Evolutionary conservation across 2,113 vertebrate genomes (phyloP).

Genomic region (Eurypyga helias): DNA sequence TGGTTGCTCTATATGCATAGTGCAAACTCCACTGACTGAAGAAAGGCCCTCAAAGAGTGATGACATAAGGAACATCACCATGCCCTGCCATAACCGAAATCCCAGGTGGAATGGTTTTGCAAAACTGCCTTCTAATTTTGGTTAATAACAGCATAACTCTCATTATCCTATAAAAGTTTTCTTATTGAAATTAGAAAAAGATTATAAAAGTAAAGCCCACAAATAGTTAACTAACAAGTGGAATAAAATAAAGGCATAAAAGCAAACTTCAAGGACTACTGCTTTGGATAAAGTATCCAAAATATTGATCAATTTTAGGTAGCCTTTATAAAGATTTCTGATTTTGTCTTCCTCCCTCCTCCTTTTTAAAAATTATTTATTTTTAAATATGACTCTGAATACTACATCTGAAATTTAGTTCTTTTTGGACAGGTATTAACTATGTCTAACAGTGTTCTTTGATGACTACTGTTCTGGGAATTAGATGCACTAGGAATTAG

Average conservation of each 20-base stretch:
- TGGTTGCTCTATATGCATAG: background rate
- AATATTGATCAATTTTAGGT: background rate
- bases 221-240: background rate
- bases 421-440: background rate
- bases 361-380: background rate
- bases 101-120: background rate
- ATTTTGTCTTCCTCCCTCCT: rapidly evolving
- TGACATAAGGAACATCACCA: background rate
- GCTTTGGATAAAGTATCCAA: background rate
- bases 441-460: background rate
- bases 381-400: background rate
- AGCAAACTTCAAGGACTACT: background rate
- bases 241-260: background rate
- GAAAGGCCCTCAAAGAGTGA: background rate
- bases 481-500: background rate
- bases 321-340: background rate
- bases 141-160: background rate
- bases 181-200: background rate
- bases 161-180: background rate
- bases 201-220: background rate
- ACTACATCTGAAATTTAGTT: background rate
- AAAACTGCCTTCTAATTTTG: background rate
- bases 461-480: background rate
- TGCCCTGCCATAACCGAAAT: background rate
- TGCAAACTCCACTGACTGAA: background rate